Percentiles rank a stretch among this genome's conserved stretches.
Evolutionary conservation across 2,113 vertebrate species (phyloP).

Genomic region (Gila orcuttii): DNA sequence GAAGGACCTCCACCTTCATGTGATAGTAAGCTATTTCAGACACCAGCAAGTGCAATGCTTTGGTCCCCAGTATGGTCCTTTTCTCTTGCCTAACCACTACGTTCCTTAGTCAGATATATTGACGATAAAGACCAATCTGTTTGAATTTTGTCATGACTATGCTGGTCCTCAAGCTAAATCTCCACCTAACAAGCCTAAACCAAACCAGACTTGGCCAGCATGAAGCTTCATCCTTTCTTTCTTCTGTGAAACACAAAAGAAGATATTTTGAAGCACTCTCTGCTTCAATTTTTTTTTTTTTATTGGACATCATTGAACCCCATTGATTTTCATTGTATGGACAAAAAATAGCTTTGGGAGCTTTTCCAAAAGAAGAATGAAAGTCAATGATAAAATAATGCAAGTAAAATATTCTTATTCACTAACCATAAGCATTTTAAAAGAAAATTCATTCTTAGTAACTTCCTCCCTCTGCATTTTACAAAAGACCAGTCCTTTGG

Average conservation of each 20-base stretch:
- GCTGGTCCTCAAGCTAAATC: not conserved
- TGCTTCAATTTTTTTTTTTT: not conserved
- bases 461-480: not conserved
- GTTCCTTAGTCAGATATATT: not conserved
- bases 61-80: not conserved
- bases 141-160: not conserved
- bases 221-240: not conserved
- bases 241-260: not conserved
- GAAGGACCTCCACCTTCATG: slow-evolving; percentile 91
- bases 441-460: not conserved
- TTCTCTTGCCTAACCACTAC: not conserved
- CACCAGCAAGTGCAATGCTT: not conserved
- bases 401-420: not conserved
- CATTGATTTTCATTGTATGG: too few relatives aligned
- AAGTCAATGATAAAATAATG: too few relatives aligned
- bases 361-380: not conserved
- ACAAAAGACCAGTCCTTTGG: not conserved
- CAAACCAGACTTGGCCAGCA: not conserved
- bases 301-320: too few relatives aligned
- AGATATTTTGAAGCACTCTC: not conserved
- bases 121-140: not conserved
- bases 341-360: not conserved
- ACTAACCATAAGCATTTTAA: not conserved
- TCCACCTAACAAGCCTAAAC: not conserved
- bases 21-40: slow-evolving; percentile 81